Evolutionary conservation across 1,140 invertebrate genomes (phyloP).

Genomic region (Charaxes varanes): DNA sequence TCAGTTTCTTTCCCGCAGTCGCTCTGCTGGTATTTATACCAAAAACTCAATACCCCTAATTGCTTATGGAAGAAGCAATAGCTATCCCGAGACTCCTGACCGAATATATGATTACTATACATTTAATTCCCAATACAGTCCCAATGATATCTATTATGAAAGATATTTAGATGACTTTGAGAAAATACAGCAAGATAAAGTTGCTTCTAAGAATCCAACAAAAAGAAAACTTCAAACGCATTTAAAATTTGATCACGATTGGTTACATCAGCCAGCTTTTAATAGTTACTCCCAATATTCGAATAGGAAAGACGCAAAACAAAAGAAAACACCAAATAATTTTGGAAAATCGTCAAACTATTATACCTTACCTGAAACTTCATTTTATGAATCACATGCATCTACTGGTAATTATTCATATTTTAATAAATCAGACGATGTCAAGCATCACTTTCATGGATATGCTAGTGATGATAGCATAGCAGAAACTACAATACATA

Average conservation of each 20-base stretch:
- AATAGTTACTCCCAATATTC: not conserved
- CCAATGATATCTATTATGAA: too few relatives aligned
- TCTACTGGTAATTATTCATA: not conserved
- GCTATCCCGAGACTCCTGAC: constrained; percentile 36
- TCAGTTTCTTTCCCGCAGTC: constrained; percentile 33
- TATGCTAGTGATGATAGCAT: constrained; percentile 64
- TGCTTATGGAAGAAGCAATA: constrained; percentile 34
- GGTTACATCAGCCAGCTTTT: not conserved
- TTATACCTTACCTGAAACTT: constrained; percentile 5
- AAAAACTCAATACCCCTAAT: constrained; percentile 25
- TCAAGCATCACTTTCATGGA: constrained; percentile 41
- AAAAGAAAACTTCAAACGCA: constrained; percentile 11
- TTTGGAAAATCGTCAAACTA: constrained; percentile 2
- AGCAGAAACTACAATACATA: constrained; percentile 59
- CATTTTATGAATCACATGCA: not conserved
- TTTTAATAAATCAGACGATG: constrained; percentile 18
- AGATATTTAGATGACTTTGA: not conserved
- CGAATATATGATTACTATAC: constrained; percentile 20
- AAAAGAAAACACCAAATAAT: constrained; percentile 2
- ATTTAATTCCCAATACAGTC: constrained; percentile 27
- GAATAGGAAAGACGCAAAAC: not conserved
- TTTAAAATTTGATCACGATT: not conserved
- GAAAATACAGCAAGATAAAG: not conserved
- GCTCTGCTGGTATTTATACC: constrained; percentile 30
- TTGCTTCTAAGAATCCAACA: not conserved